Evolutionary conservation across 2,888 invertebrate genomes (phyloP).

Genomic region (Scaptomyza polygonia): DNA sequence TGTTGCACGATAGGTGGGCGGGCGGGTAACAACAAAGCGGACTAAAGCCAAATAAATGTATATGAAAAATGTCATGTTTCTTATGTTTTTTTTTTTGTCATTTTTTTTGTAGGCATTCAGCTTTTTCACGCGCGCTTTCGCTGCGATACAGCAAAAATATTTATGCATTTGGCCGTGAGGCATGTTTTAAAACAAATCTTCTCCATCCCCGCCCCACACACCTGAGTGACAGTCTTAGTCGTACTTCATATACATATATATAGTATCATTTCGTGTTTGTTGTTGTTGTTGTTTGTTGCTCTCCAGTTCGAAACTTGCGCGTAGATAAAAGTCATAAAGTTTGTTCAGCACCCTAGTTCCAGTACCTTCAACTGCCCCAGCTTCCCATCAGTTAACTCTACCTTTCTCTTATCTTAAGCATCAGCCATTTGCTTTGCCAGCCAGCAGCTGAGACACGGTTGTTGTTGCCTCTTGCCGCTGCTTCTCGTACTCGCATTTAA

Average conservation of each 20-base stretch:
- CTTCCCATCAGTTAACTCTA: background rate
- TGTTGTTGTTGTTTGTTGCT: slow-evolving; percentile 7
- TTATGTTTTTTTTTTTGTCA: slow-evolving; percentile 23
- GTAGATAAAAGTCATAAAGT: slow-evolving; percentile 74
- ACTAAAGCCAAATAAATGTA: slow-evolving; percentile 67
- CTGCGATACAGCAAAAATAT: slow-evolving; percentile 56
- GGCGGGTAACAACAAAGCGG: slow-evolving; percentile 27
- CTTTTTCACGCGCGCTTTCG: slow-evolving; percentile 18
- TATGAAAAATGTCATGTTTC: slow-evolving; percentile 70
- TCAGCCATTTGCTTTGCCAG: slow-evolving; percentile 5
- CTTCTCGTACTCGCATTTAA: slow-evolving; percentile 36
- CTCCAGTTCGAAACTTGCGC: slow-evolving; percentile 59
- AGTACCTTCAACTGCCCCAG: background rate
- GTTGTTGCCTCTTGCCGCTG: slow-evolving; percentile 47
- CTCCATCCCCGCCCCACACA: background rate
- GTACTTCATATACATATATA: background rate
- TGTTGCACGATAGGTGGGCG: background rate
- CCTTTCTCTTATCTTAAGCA: background rate
- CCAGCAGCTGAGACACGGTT: slow-evolving; percentile 52
- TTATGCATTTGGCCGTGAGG: slow-evolving; percentile 73
- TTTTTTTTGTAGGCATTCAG: no score
- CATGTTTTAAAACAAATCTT: slow-evolving; percentile 57
- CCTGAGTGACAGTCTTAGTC: slow-evolving; percentile 5
- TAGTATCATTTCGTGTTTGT: slow-evolving; percentile 1
- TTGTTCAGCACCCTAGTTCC: slow-evolving; percentile 37